Conservation (phyloP, 1,140 invertebrate species). For the Brachionus paranguensis region DNA sequence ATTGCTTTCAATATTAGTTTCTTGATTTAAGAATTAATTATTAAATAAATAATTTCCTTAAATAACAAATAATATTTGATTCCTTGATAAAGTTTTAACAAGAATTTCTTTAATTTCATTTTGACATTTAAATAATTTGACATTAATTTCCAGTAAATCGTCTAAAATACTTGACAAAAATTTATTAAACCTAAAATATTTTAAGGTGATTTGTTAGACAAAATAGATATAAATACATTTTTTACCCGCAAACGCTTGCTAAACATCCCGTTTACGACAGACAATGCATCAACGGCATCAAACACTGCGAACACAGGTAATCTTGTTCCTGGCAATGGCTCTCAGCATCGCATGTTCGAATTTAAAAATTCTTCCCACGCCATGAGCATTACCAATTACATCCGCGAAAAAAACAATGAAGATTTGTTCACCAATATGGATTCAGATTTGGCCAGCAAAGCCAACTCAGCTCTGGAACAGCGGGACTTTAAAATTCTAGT, state of each 20-base stretch:
- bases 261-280: neutral
- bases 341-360: constrained; percentile 8
- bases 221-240: constrained; percentile 23
- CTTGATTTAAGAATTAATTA: no score
- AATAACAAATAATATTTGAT: no score
- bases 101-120: no score
- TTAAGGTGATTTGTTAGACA: neutral
- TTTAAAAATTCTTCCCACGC: constrained; percentile 30
- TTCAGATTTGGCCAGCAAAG: neutral
- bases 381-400: constrained; percentile 34
- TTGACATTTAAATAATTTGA: no score
- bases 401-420: constrained; percentile 27
- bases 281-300: neutral
- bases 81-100: no score
- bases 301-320: neutral
- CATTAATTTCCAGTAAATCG: no score
- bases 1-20: no score
- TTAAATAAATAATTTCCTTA: no score
- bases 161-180: no score
- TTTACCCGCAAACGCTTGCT: constrained; percentile 14
- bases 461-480: neutral
- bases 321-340: neutral
- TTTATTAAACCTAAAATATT: neutral
- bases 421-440: constrained; percentile 2
- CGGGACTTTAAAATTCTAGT: constrained; percentile 29